These are phyloP conservation scores for Amblyornis subalaris DNA, from an alignment of 2,113 vertebrate genomes.

Conservation along the genomic window DNA sequence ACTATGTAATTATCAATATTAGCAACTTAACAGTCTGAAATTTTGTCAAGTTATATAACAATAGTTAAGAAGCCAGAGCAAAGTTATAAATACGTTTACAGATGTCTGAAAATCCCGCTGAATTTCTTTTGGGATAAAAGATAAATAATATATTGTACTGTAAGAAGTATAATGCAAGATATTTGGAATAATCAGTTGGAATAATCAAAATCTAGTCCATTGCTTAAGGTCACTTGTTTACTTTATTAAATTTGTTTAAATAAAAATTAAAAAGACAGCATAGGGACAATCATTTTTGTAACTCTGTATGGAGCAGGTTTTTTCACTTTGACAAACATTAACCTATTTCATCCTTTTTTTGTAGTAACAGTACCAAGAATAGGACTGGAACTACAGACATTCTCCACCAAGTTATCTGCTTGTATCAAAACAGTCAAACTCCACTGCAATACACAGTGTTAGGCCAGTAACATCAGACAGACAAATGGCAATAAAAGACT, in stretches of 20 bases:
- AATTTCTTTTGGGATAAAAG: neutral
- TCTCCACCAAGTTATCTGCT: neutral
- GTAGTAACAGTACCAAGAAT: neutral
- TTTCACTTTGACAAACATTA: neutral
- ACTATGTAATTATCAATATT: neutral
- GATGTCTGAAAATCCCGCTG: neutral
- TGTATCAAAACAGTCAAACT: neutral
- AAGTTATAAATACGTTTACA: neutral
- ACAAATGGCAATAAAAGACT: neutral
- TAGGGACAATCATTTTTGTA: neutral
- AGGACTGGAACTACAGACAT: neutral
- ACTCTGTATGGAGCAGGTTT: neutral
- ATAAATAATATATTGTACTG: neutral
- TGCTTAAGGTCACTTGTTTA: constrained; percentile 1
- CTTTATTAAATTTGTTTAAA: constrained; percentile 2
- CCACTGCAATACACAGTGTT: neutral
- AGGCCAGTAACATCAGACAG: neutral
- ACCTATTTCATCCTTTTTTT: neutral
- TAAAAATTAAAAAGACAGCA: neutral
- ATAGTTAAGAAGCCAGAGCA: neutral
- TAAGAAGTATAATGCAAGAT: neutral
- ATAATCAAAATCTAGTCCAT: neutral
- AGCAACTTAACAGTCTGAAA: neutral
- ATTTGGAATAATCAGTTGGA: neutral
- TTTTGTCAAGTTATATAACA: neutral